Conservation (phyloP, 2,888 invertebrate genomes). For the Mimumesa dahlbomi region DNA sequence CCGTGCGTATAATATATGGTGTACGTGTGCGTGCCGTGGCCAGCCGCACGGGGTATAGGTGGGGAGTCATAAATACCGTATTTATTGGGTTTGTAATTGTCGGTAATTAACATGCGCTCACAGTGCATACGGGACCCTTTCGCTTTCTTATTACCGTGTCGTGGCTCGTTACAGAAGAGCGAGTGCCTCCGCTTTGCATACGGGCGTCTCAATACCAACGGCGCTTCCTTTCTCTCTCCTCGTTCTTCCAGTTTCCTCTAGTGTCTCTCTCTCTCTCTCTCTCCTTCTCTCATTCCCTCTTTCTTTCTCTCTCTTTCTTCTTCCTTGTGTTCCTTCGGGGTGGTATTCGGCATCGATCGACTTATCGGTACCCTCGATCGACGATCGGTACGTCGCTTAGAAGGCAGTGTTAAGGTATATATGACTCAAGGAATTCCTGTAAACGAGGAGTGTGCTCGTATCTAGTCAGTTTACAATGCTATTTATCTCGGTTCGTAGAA, state of each 20-base stretch:
- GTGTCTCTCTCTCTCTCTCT: not conserved
- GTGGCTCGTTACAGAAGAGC: constrained; percentile 68
- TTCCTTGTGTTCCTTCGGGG: constrained; percentile 17
- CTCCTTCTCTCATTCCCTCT: not conserved
- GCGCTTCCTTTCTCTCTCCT: constrained; percentile 37
- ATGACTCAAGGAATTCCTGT: constrained; percentile 54
- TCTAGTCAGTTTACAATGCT: constrained; percentile 38
- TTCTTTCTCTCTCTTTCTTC: not conserved
- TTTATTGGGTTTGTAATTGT: constrained; percentile 75
- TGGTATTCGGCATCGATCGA: constrained; percentile 55
- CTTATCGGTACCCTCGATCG: constrained; percentile 54
- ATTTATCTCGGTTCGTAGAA: constrained; percentile 47
- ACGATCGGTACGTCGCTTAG: constrained; percentile 49
- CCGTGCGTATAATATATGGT: constrained; percentile 17
- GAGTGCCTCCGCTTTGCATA: constrained; percentile 71
- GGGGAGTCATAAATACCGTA: constrained; percentile 70
- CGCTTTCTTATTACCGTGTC: constrained; percentile 70
- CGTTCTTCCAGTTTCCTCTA: not conserved
- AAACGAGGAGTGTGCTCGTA: constrained; percentile 46
- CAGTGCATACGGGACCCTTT: constrained; percentile 60
- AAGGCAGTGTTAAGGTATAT: constrained; percentile 40
- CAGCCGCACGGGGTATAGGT: constrained; percentile 26
- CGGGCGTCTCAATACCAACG: constrained; percentile 64
- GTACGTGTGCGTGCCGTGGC: constrained; percentile 34
- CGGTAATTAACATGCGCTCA: constrained; percentile 74